phyloP scores from a whole-genome alignment of 2,797 vertebrate species.

The Ateles fusciceps region DNA sequence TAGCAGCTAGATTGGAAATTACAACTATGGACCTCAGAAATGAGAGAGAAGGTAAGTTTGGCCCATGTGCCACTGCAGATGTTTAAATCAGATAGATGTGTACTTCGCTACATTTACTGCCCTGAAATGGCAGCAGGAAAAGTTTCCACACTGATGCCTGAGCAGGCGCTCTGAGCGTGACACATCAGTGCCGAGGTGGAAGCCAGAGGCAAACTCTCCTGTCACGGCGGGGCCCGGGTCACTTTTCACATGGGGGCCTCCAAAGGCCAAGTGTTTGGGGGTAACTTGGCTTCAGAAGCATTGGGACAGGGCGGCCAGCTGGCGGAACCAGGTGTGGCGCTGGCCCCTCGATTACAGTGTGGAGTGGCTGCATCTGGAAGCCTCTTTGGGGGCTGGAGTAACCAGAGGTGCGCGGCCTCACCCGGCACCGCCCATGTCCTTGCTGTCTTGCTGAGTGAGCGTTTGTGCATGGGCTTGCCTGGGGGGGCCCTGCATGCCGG shows the following conservation, averaged over 20 bases:
- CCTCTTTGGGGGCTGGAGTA: conserved; percentile 41
- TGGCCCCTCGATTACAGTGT: fast-evolving
- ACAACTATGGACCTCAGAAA: neutral
- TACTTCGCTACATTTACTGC: too few relatives aligned
- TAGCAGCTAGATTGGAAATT: neutral
- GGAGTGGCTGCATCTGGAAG: neutral
- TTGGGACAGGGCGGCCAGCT: neutral
- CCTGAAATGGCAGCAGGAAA: neutral
- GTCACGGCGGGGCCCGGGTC: neutral
- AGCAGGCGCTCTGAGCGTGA: neutral
- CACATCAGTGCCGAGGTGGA: neutral
- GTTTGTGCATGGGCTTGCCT: neutral
- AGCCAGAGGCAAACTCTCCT: neutral
- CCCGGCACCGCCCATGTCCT: neutral
- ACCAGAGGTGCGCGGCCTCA: too few relatives aligned
- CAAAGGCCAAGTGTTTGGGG: neutral
- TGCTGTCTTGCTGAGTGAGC: neutral
- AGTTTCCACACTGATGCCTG: too few relatives aligned
- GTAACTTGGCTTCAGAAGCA: neutral
- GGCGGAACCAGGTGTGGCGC: neutral
- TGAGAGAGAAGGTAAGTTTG: neutral
- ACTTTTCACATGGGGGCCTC: neutral
- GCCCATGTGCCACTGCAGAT: neutral
- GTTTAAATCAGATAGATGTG: too few relatives aligned
- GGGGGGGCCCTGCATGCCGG: conserved; percentile 58